Evolutionary conservation across 2,888 invertebrate species (phyloP).

Genomic region (Pegoplata infirma): DNA sequence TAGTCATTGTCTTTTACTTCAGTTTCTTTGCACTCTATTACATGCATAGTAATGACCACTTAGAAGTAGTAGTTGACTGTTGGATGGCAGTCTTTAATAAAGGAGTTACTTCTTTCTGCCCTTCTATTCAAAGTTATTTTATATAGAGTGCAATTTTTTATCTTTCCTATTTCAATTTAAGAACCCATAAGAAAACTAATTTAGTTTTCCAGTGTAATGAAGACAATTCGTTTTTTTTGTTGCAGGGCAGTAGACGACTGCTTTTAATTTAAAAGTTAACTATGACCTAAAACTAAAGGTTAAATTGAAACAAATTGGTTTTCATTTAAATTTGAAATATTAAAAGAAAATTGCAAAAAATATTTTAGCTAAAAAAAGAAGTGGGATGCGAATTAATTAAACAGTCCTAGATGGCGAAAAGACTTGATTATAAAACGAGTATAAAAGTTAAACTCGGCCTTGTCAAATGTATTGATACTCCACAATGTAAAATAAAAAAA

Average conservation of each 20-base stretch:
- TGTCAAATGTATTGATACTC: too few species aligned
- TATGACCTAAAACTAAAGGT: conserved; percentile 43
- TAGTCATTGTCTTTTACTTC: conserved; percentile 52
- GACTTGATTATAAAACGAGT: too few species aligned
- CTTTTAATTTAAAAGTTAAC: conserved; percentile 31
- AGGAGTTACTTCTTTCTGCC: conserved; percentile 4
- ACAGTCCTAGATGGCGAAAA: too few species aligned
- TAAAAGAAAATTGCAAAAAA: conserved; percentile 9
- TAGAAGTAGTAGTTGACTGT: conserved; percentile 7
- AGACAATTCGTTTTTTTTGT: conserved; percentile 23
- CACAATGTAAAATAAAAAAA: too few species aligned
- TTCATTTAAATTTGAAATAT: conserved; percentile 32
- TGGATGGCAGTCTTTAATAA: neutral
- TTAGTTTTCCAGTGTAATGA: conserved; percentile 39
- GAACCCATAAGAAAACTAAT: conserved; percentile 33
- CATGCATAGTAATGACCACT: conserved; percentile 25
- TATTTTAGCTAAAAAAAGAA: too few species aligned
- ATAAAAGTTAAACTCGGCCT: too few species aligned
- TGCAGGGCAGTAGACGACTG: neutral
- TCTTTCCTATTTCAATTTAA: neutral
- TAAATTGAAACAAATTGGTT: conserved; percentile 44
- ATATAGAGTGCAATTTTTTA: neutral
- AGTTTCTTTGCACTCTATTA: neutral
- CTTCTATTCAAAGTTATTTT: neutral
- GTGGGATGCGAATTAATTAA: too few species aligned